Evolutionary conservation across 2,888 invertebrate genomes (phyloP), one percentile per base, ranked within the genome.

Genomic region (Tillus elongatus): DNA sequence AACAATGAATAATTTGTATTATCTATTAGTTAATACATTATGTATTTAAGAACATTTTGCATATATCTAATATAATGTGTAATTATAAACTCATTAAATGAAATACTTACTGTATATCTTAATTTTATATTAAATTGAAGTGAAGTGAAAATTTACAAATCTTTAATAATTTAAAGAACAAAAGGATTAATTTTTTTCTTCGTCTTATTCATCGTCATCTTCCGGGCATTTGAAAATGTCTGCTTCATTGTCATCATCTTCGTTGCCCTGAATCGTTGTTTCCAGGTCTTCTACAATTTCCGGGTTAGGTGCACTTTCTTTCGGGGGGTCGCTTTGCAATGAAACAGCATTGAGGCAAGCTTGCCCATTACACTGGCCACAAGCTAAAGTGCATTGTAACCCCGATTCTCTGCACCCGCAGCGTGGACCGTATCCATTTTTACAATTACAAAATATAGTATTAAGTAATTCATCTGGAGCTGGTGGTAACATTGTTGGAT

Each of bases 401-500:
- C 58, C 58, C 35, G 43, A 28, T 55, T 36, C n/a, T n/a, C 51
- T 47, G 46, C 53, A 53, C 46, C 53, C 48, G 39, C 53, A 55
- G 26, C 51, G 48, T 13, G 48, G 45, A 41, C 50, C 52, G 44
- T 46, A 51, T 31, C 49, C 50, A 40, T 44, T 47, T 36, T 45
- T 51, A 41, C 48, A 52, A 34, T 54, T 52, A 36, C 49, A 53
- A 31, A 53, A 52, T 38, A 54, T 47, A 37, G 37, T 43, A 35
- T 44, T 49, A 1, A 51, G 42, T 24, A 52, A 30, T 42, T 50
- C 46, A 36, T 52, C 46, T 43, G 56, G 51, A 27, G 50, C 54
- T 33, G 54, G 56, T 38, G 48, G 52, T 44, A 52, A 46, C 40
- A 53, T 36, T 39, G 53, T 56, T 31, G 56, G 58, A 34, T 56